Base-by-base conservation (phyloP, 2,888 invertebrate genomes). In the Cremastinae sp. region DNA sequence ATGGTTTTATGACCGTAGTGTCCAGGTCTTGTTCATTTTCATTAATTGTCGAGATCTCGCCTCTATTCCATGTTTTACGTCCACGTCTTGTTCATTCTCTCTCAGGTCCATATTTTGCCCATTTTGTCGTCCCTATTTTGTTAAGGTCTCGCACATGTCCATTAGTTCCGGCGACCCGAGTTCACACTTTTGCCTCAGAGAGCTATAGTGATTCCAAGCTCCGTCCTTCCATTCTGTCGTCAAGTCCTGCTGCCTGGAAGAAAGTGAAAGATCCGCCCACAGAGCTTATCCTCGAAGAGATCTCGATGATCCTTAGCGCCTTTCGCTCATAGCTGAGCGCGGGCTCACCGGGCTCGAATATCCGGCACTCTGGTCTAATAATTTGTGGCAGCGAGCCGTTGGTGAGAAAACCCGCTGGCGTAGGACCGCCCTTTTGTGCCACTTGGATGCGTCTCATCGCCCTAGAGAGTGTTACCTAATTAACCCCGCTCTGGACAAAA, bases 401-500 rank as follows among this genome's bases (percentile, higher is more conserved):
- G 66, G 69, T 53, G 69, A 69, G 59, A 69, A 69, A 69, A 69
- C 41, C 41, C 43, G 49, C 34, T 47, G 59, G 16, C 12, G 45
- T 1, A 68, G 28, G 58, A 54, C 59, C 64, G 69, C 58, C 69
- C 64, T 64, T 64, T 28, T 8, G 62, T 69, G 69, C 34, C 58
- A 69, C 58, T 64, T 51, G 22, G 41, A 64, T 16, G 49, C 8
- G 45, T 18, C 61, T 54, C 54, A 54, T 54, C 54, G 28, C 41
- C 45, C 58, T 54, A 66, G 73, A 66, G 66, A 68, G 66, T 68
- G 64, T 74, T 64, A 64, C 64, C 58, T 53, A 69, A 74, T 74
- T 74, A 69, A 59, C 69, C n/a, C n/a, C 64, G 18, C 28, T 28
- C 28, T 2, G 49, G 64, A 74, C 69, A 51, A 64, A 62, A 56